Conservation (phyloP, 2,888 invertebrate species). For the Cephus sareptanus region DNA sequence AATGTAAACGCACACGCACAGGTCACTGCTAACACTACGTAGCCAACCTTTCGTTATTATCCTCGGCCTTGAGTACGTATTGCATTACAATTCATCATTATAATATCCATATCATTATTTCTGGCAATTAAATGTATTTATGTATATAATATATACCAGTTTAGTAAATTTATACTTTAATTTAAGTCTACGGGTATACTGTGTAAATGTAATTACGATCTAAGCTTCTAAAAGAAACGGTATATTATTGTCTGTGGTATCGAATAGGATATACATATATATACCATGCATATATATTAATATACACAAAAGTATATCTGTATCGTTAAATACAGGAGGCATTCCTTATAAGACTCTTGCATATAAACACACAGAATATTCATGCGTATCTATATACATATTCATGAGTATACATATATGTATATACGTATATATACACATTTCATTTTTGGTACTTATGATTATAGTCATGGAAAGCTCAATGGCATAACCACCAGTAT, state of each 20-base stretch:
- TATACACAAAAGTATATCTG: slow-evolving; percentile 25
- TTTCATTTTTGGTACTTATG: slow-evolving; percentile 37
- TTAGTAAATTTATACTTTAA: slow-evolving; percentile 46
- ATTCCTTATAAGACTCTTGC: neutral
- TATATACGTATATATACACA: slow-evolving; percentile 11
- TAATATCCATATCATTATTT: slow-evolving; percentile 39
- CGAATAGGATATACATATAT: slow-evolving; percentile 52
- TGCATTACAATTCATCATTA: slow-evolving; percentile 53
- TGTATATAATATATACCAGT: slow-evolving; percentile 43
- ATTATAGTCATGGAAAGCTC: slow-evolving; percentile 61
- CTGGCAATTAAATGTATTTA: slow-evolving; percentile 47
- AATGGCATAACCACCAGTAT: slow-evolving; percentile 55
- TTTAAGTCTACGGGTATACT: slow-evolving; percentile 38
- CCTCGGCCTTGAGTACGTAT: slow-evolving; percentile 53
- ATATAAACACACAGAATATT: slow-evolving; percentile 2
- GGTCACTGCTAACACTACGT: slow-evolving; percentile 48
- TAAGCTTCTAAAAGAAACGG: slow-evolving; percentile 59
- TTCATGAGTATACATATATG: slow-evolving; percentile 25
- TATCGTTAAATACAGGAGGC: slow-evolving; percentile 7
- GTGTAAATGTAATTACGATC: slow-evolving; percentile 46
- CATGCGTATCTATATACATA: slow-evolving; percentile 20
- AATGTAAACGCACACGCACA: neutral
- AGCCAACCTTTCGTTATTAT: slow-evolving; percentile 32
- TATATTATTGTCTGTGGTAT: slow-evolving; percentile 64
- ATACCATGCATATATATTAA: slow-evolving; percentile 32